phyloP scores from a whole-genome alignment of 2,888 invertebrate species.

The Galeruca laticollis region DNA sequence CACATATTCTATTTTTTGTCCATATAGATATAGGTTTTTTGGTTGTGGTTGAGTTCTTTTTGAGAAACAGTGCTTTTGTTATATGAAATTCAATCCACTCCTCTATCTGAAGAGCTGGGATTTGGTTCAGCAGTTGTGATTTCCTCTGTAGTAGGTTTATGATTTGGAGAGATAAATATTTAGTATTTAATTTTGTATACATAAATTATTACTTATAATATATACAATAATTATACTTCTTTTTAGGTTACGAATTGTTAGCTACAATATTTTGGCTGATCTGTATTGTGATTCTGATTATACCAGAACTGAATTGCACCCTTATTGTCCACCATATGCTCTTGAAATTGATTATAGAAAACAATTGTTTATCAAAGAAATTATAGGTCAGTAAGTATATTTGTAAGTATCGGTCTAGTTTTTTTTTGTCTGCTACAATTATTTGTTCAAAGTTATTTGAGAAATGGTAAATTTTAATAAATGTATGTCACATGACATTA shows the following conservation, averaged over 20 bases:
- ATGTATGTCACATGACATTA: background rate
- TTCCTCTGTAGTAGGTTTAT: too few relatives aligned
- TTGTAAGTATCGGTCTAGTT: conserved; percentile 7
- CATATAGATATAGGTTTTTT: too few relatives aligned
- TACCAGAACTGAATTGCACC: conserved; percentile 72
- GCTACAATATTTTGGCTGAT: conserved; percentile 94
- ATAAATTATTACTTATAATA: too few relatives aligned
- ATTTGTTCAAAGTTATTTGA: background rate
- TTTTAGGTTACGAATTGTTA: conserved; percentile 76
- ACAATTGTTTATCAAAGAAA: conserved; percentile 86
- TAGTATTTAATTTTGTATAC: too few relatives aligned
- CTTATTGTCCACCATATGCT: conserved; percentile 88
- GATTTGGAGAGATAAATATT: too few relatives aligned
- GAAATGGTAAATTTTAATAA: background rate
- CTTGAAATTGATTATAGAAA: conserved; percentile 89
- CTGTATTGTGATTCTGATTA: conserved; percentile 87
- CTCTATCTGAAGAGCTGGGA: too few relatives aligned
- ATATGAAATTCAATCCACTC: too few relatives aligned
- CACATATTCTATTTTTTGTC: too few relatives aligned
- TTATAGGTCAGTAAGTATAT: conserved; percentile 71
- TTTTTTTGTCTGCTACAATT: background rate
- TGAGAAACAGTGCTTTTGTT: too few relatives aligned
- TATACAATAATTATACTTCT: conserved; percentile 23
- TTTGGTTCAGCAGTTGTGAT: too few relatives aligned
- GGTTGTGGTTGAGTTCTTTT: background rate